A percentile compares a stretch with the other conserved stretches of the same genome.
phyloP scores from a whole-genome alignment of 2,888 invertebrate species.

The Brachypterus glaber region DNA sequence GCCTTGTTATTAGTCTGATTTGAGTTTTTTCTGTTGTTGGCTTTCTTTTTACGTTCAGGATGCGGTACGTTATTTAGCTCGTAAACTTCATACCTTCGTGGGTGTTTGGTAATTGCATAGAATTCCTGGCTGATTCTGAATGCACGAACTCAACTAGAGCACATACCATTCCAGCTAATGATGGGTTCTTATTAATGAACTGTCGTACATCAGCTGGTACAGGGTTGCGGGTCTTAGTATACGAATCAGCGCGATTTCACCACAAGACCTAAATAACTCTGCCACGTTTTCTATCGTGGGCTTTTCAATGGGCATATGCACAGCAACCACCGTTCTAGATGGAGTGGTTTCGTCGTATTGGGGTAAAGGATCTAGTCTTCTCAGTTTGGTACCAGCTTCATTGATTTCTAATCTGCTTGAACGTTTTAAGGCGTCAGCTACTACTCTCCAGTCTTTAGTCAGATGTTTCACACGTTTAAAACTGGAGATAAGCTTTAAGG shows the following conservation, averaged over 20 bases:
- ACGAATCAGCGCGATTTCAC: conserved; percentile 81
- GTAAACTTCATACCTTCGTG: conserved; percentile 57
- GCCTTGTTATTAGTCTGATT: conserved; percentile 47
- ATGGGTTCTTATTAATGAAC: conserved; percentile 84
- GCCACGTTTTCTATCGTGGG: conserved; percentile 87
- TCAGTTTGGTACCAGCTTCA: conserved; percentile 80
- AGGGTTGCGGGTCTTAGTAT: conserved; percentile 79
- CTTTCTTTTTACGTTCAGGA: conserved; percentile 64
- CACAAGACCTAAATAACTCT: conserved; percentile 77
- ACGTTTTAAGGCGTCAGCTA: conserved; percentile 72
- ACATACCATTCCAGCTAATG: conserved; percentile 75
- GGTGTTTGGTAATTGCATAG: conserved; percentile 58
- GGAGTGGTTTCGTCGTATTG: conserved; percentile 88
- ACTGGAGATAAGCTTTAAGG: conserved; percentile 87
- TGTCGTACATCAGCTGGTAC: conserved; percentile 86
- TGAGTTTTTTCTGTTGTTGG: conserved; percentile 51
- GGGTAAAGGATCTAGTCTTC: conserved; percentile 76
- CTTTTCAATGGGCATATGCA: conserved; percentile 74
- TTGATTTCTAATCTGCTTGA: conserved; percentile 81
- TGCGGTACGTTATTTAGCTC: conserved; percentile 65
- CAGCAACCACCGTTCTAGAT: conserved; percentile 82
- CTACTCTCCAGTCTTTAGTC: conserved; percentile 89
- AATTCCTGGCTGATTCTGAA: conserved; percentile 75
- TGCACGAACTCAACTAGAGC: conserved; percentile 87
- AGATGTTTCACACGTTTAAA: conserved; percentile 91